Evolutionary conservation across 2,113 vertebrate species (phyloP).

Genomic region (Austrofundulus limnaeus): DNA sequence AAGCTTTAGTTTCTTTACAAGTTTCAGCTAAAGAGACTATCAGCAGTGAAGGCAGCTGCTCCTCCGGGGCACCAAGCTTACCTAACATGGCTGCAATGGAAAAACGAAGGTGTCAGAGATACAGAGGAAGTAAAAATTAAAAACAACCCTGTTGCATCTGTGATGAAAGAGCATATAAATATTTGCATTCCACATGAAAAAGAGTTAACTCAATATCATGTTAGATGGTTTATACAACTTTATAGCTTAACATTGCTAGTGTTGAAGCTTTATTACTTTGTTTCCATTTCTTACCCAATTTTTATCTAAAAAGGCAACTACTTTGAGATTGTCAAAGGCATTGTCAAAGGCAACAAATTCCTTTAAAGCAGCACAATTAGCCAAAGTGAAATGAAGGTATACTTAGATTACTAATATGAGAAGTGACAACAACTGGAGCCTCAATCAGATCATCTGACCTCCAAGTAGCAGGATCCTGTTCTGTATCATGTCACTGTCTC

Average conservation of each 20-base stretch:
- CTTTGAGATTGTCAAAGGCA: too few species aligned
- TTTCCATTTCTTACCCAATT: neutral
- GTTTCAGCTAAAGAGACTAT: slow-evolving; percentile 13
- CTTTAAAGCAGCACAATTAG: neutral
- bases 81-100: slow-evolving; percentile 5
- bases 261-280: too few species aligned
- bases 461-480: slow-evolving; percentile 21
- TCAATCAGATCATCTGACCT: slow-evolving; percentile 29
- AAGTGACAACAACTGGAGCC: slow-evolving; percentile 18
- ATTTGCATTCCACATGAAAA: neutral
- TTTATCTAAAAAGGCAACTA: neutral
- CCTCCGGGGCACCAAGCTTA: slow-evolving; percentile 8
- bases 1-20: slow-evolving; percentile 24
- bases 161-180: too few species aligned
- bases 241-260: too few species aligned
- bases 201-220: neutral
- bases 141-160: neutral
- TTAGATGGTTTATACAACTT: too few species aligned
- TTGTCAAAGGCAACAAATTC: too few species aligned
- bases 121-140: neutral
- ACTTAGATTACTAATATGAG: slow-evolving; percentile 13
- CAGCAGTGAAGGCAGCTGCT: slow-evolving; percentile 26
- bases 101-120: slow-evolving; percentile 14
- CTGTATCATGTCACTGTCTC: slow-evolving; percentile 17
- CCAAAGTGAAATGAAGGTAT: slow-evolving; percentile 16